Evolutionary conservation across 2,113 vertebrate genomes (phyloP).

Genomic region (Rhinopomastus cyanomelas): DNA sequence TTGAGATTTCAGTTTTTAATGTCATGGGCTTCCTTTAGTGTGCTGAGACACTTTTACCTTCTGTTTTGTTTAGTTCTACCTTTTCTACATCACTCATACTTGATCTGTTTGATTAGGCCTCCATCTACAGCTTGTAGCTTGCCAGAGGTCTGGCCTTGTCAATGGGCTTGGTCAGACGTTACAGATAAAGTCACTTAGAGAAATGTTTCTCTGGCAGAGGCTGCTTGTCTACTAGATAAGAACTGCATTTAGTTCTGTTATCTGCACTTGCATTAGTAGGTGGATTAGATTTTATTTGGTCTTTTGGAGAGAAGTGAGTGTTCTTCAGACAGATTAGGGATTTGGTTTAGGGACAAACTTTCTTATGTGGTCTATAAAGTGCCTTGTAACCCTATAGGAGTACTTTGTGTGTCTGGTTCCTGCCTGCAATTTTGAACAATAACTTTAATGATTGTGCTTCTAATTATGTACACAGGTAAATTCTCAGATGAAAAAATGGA

Average conservation of each 20-base stretch:
- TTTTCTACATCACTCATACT: background rate
- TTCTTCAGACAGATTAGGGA: background rate
- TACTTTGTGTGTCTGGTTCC: constrained; percentile 3
- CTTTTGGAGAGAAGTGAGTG: background rate
- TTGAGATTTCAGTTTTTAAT: background rate
- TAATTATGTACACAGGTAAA: constrained; percentile 12
- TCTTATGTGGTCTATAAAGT: constrained; percentile 8
- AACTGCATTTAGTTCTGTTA: constrained; percentile 13
- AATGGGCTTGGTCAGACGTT: background rate
- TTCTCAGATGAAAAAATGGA: background rate
- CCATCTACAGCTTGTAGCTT: background rate
- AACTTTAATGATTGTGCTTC: background rate
- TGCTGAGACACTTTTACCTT: background rate
- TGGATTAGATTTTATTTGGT: constrained; percentile 17
- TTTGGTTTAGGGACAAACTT: constrained; percentile 19
- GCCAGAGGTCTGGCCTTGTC: background rate
- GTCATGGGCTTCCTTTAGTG: background rate
- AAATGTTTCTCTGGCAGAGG: background rate
- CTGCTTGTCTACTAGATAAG: constrained; percentile 20
- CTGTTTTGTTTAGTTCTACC: background rate
- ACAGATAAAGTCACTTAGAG: background rate
- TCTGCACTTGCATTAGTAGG: background rate
- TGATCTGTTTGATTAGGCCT: background rate
- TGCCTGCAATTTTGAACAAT: background rate
- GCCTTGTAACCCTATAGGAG: background rate